Conservation (phyloP, 2,888 invertebrate species). For the Epirrhoe tristata region DNA sequence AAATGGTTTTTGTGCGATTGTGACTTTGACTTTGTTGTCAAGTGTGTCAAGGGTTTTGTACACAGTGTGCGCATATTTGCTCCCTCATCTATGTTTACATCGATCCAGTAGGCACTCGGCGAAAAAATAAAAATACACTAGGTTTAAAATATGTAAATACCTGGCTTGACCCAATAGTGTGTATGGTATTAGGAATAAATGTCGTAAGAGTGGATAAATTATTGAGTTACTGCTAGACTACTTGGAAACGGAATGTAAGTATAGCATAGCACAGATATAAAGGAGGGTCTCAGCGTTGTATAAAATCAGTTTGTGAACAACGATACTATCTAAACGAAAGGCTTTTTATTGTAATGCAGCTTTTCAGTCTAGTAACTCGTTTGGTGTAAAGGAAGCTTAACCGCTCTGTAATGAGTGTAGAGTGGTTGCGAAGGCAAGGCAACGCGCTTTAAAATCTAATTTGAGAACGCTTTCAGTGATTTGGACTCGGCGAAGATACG, state of each 20-base stretch:
- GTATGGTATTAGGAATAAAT: no score
- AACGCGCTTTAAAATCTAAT: constrained; percentile 53
- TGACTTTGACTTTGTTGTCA: constrained; percentile 29
- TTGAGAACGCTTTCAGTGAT: constrained; percentile 52
- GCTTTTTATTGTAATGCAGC: no score
- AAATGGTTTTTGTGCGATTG: constrained; percentile 20
- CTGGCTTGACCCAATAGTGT: no score
- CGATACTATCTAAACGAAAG: no score
- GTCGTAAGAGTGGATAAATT: no score
- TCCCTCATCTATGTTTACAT: constrained; percentile 10
- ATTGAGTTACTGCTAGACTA: no score
- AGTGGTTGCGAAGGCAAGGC: constrained; percentile 51
- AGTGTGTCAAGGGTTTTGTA: constrained; percentile 24
- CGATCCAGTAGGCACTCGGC: not conserved
- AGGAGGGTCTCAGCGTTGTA: no score
- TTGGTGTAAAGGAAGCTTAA: constrained; percentile 31
- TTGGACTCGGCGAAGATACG: constrained; percentile 37
- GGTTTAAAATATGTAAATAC: no score
- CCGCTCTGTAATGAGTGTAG: constrained; percentile 54
- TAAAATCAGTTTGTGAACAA: no score
- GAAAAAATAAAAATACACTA: no score
- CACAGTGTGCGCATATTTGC: constrained; percentile 20
- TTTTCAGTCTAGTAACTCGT: not conserved
- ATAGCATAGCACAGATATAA: no score
- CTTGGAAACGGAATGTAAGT: no score